Conservation (phyloP, 2,888 invertebrate genomes). For the Phaonia tiefii region DNA sequence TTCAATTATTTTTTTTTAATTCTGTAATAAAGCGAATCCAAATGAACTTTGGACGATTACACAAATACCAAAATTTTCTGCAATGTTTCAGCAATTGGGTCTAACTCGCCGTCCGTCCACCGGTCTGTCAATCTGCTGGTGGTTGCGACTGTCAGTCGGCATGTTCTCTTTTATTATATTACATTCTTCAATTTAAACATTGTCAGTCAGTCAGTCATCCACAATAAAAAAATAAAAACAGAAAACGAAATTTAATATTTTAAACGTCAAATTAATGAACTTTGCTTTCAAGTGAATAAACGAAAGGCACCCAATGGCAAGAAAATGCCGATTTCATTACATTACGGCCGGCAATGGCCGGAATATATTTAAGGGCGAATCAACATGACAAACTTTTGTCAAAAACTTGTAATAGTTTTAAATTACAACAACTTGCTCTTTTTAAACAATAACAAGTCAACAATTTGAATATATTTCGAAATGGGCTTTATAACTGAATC, state of each 20-base stretch:
- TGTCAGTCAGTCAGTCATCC: not conserved
- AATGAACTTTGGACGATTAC: constrained; percentile 13
- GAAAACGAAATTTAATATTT: constrained; percentile 26
- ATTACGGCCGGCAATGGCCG: not conserved
- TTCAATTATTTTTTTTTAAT: not conserved
- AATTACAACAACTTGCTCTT: constrained; percentile 2
- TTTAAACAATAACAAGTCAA: not conserved
- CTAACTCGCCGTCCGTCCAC: not conserved
- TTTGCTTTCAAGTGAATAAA: not conserved
- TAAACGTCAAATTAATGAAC: constrained; percentile 18
- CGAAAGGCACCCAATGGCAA: not conserved
- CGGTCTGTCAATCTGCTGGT: not conserved
- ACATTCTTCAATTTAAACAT: constrained; percentile 1
- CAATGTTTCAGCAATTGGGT: constrained; percentile 10
- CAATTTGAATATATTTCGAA: not conserved
- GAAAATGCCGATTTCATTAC: too few relatives aligned
- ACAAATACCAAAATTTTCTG: constrained; percentile 1
- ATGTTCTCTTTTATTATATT: constrained; percentile 13
- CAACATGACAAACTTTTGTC: too few relatives aligned
- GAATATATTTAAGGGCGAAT: too few relatives aligned
- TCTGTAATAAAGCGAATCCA: not conserved
- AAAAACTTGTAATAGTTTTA: constrained; percentile 22
- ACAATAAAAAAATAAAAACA: not conserved
- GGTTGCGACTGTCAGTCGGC: not conserved
- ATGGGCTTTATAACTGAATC: not conserved